Percentiles rank a stretch among this genome's conserved stretches.
phyloP scores from a whole-genome alignment of 2,888 invertebrate genomes.

The Ormyrus nitidulus region DNA sequence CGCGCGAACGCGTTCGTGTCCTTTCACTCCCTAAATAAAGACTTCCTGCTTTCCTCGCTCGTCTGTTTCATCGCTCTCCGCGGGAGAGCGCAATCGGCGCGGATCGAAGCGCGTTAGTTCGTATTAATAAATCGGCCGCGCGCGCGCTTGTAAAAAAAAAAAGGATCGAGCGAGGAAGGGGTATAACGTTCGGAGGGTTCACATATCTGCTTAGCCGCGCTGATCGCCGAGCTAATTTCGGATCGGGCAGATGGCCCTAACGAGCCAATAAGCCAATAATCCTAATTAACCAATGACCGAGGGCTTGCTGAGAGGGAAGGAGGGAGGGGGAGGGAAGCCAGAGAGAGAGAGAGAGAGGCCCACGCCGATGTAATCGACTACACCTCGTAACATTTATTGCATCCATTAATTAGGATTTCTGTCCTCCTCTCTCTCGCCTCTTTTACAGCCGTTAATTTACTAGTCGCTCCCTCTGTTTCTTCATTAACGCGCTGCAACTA shows the following conservation, averaged over 20 bases:
- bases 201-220: constrained; percentile 20
- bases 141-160: too few relatives aligned
- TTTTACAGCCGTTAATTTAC: too few relatives aligned
- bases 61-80: too few relatives aligned
- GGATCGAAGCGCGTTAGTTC: neutral
- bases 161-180: too few relatives aligned
- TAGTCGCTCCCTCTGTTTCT: too few relatives aligned
- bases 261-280: constrained; percentile 55
- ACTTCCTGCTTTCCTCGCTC: too few relatives aligned
- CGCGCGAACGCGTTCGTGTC: too few relatives aligned
- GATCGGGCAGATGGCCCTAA: constrained; percentile 21
- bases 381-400: constrained; percentile 26
- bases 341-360: neutral
- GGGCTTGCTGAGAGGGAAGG: neutral
- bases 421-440: neutral
- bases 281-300: constrained; percentile 56
- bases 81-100: neutral
- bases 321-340: neutral
- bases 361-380: constrained; percentile 25
- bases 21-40: too few relatives aligned
- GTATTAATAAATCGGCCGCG: too few relatives aligned
- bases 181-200: neutral
- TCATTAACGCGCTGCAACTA: too few relatives aligned
- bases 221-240: constrained; percentile 3
- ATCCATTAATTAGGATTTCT: constrained; percentile 50